phyloP scores from a whole-genome alignment of 1,140 invertebrate species.

The Ylistrum balloti region DNA sequence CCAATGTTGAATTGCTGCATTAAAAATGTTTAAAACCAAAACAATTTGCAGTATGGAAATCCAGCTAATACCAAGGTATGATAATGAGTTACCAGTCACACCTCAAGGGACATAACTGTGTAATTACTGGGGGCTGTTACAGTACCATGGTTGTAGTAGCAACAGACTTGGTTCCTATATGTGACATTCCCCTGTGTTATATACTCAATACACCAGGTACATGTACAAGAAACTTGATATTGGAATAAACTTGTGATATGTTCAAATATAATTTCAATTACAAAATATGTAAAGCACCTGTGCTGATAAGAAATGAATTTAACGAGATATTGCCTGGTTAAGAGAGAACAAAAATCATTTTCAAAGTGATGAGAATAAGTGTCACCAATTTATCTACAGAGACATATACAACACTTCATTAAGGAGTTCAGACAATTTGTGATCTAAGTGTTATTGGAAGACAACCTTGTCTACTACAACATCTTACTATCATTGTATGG shows the following conservation, averaged over 20 bases:
- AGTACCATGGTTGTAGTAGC: not conserved
- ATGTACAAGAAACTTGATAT: not conserved
- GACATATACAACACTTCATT: too few species aligned
- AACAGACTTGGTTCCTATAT: not conserved
- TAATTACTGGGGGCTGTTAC: not conserved
- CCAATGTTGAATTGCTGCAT: not conserved
- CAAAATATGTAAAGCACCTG: not conserved
- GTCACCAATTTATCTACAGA: not conserved
- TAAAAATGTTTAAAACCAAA: too few species aligned
- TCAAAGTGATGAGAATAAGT: not conserved
- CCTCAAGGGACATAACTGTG: not conserved
- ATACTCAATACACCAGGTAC: not conserved
- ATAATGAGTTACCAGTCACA: not conserved
- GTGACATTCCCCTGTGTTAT: not conserved
- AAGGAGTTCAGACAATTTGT: too few species aligned
- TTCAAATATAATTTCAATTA: not conserved
- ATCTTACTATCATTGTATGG: too few species aligned
- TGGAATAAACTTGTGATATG: constrained; percentile 4
- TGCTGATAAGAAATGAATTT: not conserved
- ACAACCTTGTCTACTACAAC: not conserved
- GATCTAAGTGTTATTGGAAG: too few species aligned
- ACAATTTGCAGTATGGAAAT: not conserved
- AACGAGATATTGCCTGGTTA: not conserved
- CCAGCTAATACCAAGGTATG: not conserved
- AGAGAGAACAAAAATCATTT: too few species aligned